Percentiles rank a stretch among this genome's conserved stretches.
Evolutionary conservation across 2,797 vertebrate species (phyloP).

Genomic region (Microhierax caerulescens): DNA sequence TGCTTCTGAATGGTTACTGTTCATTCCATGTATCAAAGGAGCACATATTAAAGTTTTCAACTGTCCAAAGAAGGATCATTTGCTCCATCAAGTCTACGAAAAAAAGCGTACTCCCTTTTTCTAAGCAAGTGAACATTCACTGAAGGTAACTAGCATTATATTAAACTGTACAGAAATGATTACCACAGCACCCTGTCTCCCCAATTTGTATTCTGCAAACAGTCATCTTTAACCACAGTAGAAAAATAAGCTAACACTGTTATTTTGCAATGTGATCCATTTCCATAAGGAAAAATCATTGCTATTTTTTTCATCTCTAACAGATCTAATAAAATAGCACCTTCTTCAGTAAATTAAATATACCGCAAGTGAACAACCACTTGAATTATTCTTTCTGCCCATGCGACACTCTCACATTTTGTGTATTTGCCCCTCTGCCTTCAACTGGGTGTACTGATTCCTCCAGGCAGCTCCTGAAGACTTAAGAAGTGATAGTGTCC

Average conservation of each 20-base stretch:
- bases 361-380: not conserved
- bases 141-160: not conserved
- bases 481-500: not conserved
- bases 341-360: not conserved
- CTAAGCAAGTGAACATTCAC: not conserved
- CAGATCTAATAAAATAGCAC: not conserved
- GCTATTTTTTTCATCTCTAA: not conserved
- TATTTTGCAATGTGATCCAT: not conserved
- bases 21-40: not conserved
- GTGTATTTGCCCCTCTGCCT: not conserved
- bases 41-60: not conserved
- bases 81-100: not conserved
- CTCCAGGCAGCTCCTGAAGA: not conserved
- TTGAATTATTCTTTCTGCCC: not conserved
- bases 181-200: not conserved
- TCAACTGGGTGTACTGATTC: not conserved
- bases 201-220: not conserved
- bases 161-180: not conserved
- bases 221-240: not conserved
- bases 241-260: not conserved
- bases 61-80: not conserved
- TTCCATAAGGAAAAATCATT: not conserved
- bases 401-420: not conserved
- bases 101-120: not conserved
- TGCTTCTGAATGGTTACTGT: not conserved